Evolutionary conservation across 2,113 vertebrate genomes (phyloP), one percentile per base, ranked within the genome.

Genomic region (Amazona vittata): DNA sequence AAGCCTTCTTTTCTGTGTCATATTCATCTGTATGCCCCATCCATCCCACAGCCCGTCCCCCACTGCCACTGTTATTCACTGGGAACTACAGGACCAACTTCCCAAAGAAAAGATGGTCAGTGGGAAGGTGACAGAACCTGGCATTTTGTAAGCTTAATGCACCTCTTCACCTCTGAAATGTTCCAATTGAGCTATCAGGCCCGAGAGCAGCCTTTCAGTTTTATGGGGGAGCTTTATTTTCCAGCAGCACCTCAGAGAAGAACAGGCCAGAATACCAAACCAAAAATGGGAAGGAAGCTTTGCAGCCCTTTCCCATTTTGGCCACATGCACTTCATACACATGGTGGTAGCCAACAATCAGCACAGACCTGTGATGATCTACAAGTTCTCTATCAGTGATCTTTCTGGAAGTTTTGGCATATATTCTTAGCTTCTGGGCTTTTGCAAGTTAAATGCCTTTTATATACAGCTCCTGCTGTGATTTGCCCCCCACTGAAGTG

Each of bases 251-350:
- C 86, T 88, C 46, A 70, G 84, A 73, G 78, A 62, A 77, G 49
- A 89, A 39, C 82, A 85, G 88, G 88, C 15, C 73, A 94, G 71
- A 95, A 93, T 86, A 89, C 73, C 6, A 0, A 60, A 44, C 95
- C 96, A 95, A 95, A 97, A 95, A 94, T 75, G 80, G 93, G 90
- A 92, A 79, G 39, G 71, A 83, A 86, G 64, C 68, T 75, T 95
- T 90, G 76, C 26, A 25, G 86, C 55, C 31, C 60, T 90, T 74
- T 77, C 71, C 80, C 13, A 2, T 78, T 96, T 78, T 71, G 88
- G 65, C 77, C 65, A 91, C 6, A 1, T 22, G 35, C 57, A 49
- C 55, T 91, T 91, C 46, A 24, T 31, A 75, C 60, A 43, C 39
- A 44, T 2, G 5, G 46, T 28, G 26, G 44, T 5, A 89, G 43